Conservation (phyloP, 1,140 invertebrate genomes). For the Ridgeia piscesae region DNA sequence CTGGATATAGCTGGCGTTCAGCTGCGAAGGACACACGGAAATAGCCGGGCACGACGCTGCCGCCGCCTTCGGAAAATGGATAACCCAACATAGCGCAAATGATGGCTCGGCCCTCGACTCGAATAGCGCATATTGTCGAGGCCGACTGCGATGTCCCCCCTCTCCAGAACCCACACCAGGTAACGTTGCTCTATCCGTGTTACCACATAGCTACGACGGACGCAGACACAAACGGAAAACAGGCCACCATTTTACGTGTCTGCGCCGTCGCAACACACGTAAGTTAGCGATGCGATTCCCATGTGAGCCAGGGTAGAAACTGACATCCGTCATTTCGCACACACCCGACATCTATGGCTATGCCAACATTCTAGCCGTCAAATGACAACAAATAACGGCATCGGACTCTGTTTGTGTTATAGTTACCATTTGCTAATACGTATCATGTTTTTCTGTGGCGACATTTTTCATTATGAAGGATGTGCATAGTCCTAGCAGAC, state of each 20-base stretch:
- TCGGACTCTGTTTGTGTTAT: not conserved
- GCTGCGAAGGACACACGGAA: not conserved
- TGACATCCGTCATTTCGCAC: not conserved
- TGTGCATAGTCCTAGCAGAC: not conserved
- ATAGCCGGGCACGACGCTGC: not conserved
- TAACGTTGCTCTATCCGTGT: not conserved
- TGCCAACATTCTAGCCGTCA: not conserved
- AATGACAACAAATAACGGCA: not conserved
- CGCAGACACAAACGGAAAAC: not conserved
- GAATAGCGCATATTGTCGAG: conserved; percentile 4
- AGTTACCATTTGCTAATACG: not conserved
- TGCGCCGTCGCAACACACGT: not conserved
- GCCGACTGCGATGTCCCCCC: not conserved
- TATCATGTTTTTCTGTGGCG: not conserved
- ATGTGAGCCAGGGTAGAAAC: not conserved
- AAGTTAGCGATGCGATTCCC: conserved; percentile 3
- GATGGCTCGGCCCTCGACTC: not conserved
- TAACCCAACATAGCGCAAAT: conserved; percentile 5
- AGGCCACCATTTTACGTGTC: conserved; percentile 3
- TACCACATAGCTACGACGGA: not conserved
- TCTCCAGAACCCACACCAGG: not conserved
- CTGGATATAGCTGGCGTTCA: not conserved
- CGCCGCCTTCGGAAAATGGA: not conserved
- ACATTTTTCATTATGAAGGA: not conserved
- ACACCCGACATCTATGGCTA: not conserved